phyloP scores from a whole-genome alignment of 2,888 invertebrate genomes.

The Eupithecia dodoneata region DNA sequence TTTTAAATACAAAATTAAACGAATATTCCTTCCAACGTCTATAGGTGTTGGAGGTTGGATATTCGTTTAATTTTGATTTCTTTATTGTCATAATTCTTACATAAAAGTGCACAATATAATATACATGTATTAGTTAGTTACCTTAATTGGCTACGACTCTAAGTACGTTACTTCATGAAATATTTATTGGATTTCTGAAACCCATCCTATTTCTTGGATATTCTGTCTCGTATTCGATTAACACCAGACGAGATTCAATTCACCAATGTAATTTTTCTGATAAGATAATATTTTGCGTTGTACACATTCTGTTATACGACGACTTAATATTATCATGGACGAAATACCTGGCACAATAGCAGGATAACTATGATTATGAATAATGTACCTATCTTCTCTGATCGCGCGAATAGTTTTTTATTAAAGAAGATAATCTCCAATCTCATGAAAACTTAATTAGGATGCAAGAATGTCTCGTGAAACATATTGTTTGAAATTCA shows the following conservation, averaged over 20 bases:
- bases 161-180: background rate
- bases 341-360: slow-evolving; percentile 1
- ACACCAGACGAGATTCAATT: background rate
- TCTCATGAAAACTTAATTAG: background rate
- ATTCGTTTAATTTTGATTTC: too few relatives aligned
- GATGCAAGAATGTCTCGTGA: background rate
- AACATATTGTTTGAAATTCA: background rate
- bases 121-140: too few relatives aligned
- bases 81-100: too few relatives aligned
- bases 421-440: too few relatives aligned
- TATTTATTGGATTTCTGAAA: background rate
- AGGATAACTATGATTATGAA: background rate
- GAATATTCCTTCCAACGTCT: background rate
- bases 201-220: background rate
- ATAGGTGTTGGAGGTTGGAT: too few relatives aligned
- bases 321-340: background rate
- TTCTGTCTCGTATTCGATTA: background rate
- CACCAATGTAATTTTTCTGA: background rate
- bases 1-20: background rate
- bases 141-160: too few relatives aligned
- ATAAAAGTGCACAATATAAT: too few relatives aligned
- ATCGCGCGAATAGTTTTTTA: too few relatives aligned
- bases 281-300: background rate
- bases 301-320: too few relatives aligned
- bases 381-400: too few relatives aligned